Base-by-base conservation (phyloP, 1,140 invertebrate genomes). In the Drosophila lacertosa region DNA sequence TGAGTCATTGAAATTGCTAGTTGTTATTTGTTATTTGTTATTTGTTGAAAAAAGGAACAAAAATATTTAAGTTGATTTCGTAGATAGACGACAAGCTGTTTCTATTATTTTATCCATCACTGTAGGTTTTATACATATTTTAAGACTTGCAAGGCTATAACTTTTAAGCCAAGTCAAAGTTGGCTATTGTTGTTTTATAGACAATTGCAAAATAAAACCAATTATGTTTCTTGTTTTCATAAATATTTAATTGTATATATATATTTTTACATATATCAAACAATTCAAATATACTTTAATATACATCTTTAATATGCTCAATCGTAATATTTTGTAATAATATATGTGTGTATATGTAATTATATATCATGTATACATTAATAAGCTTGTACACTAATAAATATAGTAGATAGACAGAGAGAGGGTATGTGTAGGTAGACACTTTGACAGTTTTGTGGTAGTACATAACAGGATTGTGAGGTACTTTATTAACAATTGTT, bases 201-300 rank as follows among this genome's bases (percentile, higher is more conserved):
- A n/a, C n/a, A n/a, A n/a, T 6, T 26, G 4, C 3, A 26, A 45
- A 54, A 37, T 44, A 18, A 35, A 45, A 32, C 13, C 4, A 18
- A 35, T 15, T 5, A 39, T 10, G 16, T 11, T 10, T 3, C 32
- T 47, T 24, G 33, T 69, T 63, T 71, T 33, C 42, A 71, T 81
- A 81, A 54, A 67, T 76, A 35, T 76, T 76, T 80, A 48, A 40
- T 76, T 81, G 77, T 53, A 72, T 33, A 70, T 58, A 47, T 54
- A 54, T 47, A 66, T 55, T 59, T 48, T 45, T 72, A 39, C 26
- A 65, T 71, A 68, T 59, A 54, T 69, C 33, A 69, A 69, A 69
- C 66, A 62, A 65, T 69, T 55, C 32, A 60, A 35, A 64, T 64
- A 35, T 69, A 32, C 40, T 57, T 40, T 37, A 15, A 53, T 35